phyloP scores from a whole-genome alignment of 2,797 vertebrate species.

The Smutsia gigantea region DNA sequence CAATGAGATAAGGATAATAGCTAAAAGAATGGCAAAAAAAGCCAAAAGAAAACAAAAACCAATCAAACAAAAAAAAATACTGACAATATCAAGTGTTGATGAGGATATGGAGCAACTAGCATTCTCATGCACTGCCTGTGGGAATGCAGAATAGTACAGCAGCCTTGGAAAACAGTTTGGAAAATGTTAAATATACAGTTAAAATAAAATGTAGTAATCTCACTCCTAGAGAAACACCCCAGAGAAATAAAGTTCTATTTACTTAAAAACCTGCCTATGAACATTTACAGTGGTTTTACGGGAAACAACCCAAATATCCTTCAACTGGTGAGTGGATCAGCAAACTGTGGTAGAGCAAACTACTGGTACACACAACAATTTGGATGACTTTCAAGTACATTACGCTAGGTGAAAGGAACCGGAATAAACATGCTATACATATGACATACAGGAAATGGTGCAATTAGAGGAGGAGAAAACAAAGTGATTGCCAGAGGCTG shows the following conservation, averaged over 20 bases:
- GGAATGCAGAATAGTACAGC: neutral
- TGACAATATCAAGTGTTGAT: neutral
- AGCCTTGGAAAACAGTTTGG: neutral
- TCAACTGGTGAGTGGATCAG: neutral
- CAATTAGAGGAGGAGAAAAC: neutral
- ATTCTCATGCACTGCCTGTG: neutral
- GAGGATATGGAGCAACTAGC: neutral
- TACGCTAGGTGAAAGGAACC: neutral
- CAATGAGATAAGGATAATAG: neutral
- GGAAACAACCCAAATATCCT: neutral
- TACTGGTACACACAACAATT: neutral
- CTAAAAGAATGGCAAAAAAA: neutral
- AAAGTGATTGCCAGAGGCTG: neutral
- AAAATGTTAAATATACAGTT: neutral
- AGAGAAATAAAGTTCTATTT: neutral
- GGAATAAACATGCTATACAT: neutral
- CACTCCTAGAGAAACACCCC: neutral
- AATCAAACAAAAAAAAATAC: neutral
- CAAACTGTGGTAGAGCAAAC: neutral
- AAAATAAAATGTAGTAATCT: neutral
- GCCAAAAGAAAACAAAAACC: neutral
- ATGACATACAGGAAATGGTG: neutral
- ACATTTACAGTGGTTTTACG: slow-evolving; percentile 11
- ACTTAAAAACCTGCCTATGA: slow-evolving; percentile 40
- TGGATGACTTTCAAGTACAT: neutral